Evolutionary conservation across 2,888 invertebrate genomes (phyloP).

Genomic region (Erebia aethiops): DNA sequence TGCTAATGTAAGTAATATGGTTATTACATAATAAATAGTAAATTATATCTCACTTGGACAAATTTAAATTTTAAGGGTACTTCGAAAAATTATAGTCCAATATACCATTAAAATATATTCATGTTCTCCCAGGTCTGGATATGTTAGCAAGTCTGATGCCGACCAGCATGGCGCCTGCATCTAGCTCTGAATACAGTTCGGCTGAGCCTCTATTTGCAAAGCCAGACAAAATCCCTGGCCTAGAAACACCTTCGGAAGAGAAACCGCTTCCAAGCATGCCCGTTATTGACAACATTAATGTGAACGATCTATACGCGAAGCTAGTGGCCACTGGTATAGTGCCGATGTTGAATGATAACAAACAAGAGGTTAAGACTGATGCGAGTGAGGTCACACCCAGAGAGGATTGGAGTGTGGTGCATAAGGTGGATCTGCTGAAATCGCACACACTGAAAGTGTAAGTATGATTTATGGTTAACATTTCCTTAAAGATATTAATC

Average conservation of each 20-base stretch:
- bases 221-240: constrained; percentile 66
- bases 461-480: constrained; percentile 52
- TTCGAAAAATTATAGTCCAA: not conserved
- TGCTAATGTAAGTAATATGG: too few relatives aligned
- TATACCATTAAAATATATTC: not conserved
- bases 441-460: constrained; percentile 89
- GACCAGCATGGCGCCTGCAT: constrained; percentile 82
- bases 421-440: constrained; percentile 85
- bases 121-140: constrained; percentile 78
- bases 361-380: constrained; percentile 52
- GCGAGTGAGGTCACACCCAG: constrained; percentile 52
- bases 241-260: constrained; percentile 63
- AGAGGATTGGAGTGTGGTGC: constrained; percentile 75
- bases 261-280: constrained; percentile 58
- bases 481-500: not conserved
- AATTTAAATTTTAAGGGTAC: not conserved
- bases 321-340: constrained; percentile 89
- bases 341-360: constrained; percentile 49
- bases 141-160: constrained; percentile 86
- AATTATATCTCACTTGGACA: too few relatives aligned
- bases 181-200: constrained; percentile 82
- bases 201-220: constrained; percentile 67
- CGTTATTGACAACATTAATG: constrained; percentile 82
- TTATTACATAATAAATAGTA: too few relatives aligned
- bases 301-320: constrained; percentile 92